Conservation (phyloP, 1,140 invertebrate species). For the Drosophila simulans region DNA sequence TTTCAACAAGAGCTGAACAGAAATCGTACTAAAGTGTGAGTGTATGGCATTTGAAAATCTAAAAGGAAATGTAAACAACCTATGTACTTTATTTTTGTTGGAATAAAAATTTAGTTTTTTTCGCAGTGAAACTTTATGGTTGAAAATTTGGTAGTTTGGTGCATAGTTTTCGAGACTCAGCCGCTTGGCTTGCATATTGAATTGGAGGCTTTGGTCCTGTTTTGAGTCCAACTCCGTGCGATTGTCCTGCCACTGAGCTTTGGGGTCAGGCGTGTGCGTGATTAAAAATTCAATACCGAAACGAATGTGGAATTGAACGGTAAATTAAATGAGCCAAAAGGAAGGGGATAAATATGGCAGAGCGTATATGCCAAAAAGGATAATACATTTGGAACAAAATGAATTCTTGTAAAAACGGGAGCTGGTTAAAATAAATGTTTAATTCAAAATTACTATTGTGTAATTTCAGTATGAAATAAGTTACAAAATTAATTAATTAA, state of each 20-base stretch:
- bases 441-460: no score
- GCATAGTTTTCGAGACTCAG: slow-evolving; percentile 58
- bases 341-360: background rate
- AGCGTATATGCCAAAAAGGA: background rate
- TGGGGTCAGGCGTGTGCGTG: slow-evolving; percentile 66
- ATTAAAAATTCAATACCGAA: slow-evolving; percentile 83
- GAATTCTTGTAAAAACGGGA: background rate
- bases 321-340: slow-evolving; percentile 66
- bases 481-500: no score
- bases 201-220: slow-evolving; percentile 32
- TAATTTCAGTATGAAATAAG: no score
- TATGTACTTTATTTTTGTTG: no score
- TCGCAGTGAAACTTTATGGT: slow-evolving; percentile 1
- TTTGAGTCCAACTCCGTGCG: background rate
- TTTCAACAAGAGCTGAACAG: no score
- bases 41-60: no score
- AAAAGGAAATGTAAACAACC: no score
- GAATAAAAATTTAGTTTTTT: no score
- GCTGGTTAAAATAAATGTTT: no score
- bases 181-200: slow-evolving; percentile 69
- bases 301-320: slow-evolving; percentile 79
- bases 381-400: no score
- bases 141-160: slow-evolving; percentile 19
- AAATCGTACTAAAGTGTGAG: no score
- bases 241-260: slow-evolving; percentile 22